Base-by-base conservation (phyloP, 2,797 vertebrate species). In the Takifugu ocellatus region DNA sequence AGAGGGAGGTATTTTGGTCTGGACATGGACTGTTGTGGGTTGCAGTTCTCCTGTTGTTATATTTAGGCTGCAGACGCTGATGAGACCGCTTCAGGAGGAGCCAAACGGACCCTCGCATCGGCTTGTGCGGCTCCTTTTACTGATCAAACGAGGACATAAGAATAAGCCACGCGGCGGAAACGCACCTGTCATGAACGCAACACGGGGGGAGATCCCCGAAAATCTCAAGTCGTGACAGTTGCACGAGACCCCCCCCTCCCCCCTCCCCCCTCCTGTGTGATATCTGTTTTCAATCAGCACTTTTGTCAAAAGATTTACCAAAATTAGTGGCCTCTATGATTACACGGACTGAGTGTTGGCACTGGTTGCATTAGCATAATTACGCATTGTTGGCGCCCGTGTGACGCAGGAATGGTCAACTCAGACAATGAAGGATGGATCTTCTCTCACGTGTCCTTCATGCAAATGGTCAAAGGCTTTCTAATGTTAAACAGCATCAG, bases 301-400 rank as follows among this genome's bases (percentile, higher is more conserved):
- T 63, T 55, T 65, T 51, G 33, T 61, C 53, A 43, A 57, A 51
- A 61, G 61, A 55, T 55, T 43, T 17, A 43, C 54, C 47, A 36
- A 61, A 52, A 74, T 74, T 57, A 74, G 67, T 61, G 33, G 31
- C 60, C 63, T 60, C 51, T 79, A 77, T 68, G 49, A 62, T 60
- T 60, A 79, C 70, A 59, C 73, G 69, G 51, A 63, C 67, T 68
- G 60, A 49, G 66, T 54, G 64, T 59, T 60, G 49, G 56, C 57
- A 54, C 65, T 56, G 66, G 65, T 74, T 68, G 2, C 70, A 78
- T 80, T 76, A 63, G 59, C 71, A 56, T 75, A 33, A 78, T 72
- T 71, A 72, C 58, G 49, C 52, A 54, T 71, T 63, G 63, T 72
- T 14, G 3, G 44, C 12, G 16, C 75, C 71, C 59, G 56, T 68